Conservation (phyloP, 2,797 vertebrate genomes). For the Sebastiscus albofasciatus region DNA sequence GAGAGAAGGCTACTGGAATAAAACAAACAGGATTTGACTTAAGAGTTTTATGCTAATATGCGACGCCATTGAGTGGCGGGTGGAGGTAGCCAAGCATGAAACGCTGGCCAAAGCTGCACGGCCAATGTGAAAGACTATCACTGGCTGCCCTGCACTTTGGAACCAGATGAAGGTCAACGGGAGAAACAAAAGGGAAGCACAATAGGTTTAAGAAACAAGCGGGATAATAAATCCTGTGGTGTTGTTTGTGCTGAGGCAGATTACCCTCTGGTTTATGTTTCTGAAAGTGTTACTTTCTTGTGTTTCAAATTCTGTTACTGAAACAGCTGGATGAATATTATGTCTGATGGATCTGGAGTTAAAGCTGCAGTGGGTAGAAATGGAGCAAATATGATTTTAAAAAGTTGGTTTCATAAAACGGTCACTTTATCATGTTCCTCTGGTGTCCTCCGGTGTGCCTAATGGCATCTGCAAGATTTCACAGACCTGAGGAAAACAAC, state of each 20-base stretch:
- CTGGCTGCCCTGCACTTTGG: constrained; percentile 18
- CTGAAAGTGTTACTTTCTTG: background rate
- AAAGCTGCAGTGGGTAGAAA: no score
- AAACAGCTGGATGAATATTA: background rate
- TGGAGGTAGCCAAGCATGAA: constrained; percentile 16
- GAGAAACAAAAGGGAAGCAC: constrained; percentile 5
- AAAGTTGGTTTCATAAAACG: no score
- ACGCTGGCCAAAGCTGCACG: constrained; percentile 14
- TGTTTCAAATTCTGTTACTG: background rate
- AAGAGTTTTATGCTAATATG: constrained; percentile 52
- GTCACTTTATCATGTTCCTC: no score
- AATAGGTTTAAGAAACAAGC: constrained; percentile 22
- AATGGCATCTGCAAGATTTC: no score
- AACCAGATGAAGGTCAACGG: constrained; percentile 26
- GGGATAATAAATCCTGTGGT: background rate
- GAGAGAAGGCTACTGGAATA: constrained; percentile 41
- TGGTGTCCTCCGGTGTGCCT: no score
- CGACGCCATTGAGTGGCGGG: constrained; percentile 16
- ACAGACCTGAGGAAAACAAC: no score
- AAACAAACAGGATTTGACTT: constrained; percentile 68
- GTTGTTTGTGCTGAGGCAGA: constrained; percentile 9
- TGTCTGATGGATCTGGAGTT: background rate
- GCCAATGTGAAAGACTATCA: constrained; percentile 14
- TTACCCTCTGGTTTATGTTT: background rate
- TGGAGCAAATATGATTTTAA: no score